Evolutionary conservation across 2,113 vertebrate species (phyloP).

Genomic region (Todiramphus chloris): DNA sequence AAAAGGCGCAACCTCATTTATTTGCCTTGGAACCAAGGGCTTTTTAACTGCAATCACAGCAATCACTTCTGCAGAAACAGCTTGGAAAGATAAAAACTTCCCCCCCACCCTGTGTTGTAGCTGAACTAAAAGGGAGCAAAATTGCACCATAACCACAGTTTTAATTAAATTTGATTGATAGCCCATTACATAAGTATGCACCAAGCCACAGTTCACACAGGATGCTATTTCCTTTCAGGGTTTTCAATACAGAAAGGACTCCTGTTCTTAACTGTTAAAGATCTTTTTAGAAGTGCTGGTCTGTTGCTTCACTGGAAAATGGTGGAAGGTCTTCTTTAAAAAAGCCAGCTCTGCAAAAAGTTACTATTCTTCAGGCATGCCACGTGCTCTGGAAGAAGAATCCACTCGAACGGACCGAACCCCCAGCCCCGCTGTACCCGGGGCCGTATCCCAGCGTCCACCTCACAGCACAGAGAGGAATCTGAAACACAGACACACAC

Average conservation of each 20-base stretch:
- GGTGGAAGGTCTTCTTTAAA: not conserved
- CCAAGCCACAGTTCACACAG: not conserved
- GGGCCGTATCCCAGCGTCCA: rapidly evolving
- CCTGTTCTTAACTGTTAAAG: not conserved
- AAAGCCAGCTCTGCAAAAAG: not conserved
- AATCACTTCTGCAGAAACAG: not conserved
- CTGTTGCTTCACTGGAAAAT: not conserved
- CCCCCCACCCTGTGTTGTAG: rapidly evolving
- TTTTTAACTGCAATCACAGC: not conserved
- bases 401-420: not conserved
- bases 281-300: not conserved
- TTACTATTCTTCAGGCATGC: not conserved
- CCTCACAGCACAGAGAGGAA: not conserved
- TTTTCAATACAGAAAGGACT: constrained; percentile 6
- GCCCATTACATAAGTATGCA: not conserved
- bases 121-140: not conserved
- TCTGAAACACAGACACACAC: not conserved
- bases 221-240: not conserved
- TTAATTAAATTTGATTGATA: constrained; percentile 52
- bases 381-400: not conserved
- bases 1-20: not conserved
- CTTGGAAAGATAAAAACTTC: constrained; percentile 1
- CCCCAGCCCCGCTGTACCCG: rapidly evolving
- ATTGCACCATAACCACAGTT: not conserved
- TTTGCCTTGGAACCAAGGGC: not conserved